Percentiles rank a stretch among this genome's conserved stretches.
Conservation (phyloP, 2,113 vertebrate genomes). For the Leptodactylus fuscus region DNA sequence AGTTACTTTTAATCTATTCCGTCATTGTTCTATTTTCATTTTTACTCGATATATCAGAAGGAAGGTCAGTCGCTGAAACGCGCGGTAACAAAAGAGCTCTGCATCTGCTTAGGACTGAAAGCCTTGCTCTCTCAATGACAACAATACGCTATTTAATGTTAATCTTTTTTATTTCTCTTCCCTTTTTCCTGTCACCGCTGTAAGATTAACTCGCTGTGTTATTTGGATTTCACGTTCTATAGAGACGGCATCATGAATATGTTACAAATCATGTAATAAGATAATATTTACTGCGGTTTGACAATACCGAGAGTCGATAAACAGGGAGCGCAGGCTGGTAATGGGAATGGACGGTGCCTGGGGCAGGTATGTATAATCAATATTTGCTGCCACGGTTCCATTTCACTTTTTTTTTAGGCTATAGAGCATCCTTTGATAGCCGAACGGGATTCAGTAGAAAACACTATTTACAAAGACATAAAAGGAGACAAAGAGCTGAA, state of each 20-base stretch:
- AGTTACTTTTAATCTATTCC: not conserved
- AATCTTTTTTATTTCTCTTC: not conserved
- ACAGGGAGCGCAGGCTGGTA: conserved; percentile 70
- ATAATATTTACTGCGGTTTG: conserved; percentile 66
- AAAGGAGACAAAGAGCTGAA: conserved; percentile 70
- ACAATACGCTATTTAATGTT: conserved; percentile 15
- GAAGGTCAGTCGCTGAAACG: conserved; percentile 17
- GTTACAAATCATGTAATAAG: conserved; percentile 70
- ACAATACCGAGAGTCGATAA: conserved; percentile 67
- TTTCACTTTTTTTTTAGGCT: conserved; percentile 71
- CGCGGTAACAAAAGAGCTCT: not conserved
- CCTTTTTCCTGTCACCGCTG: not conserved
- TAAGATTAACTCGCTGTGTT: conserved; percentile 48
- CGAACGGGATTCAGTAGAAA: conserved; percentile 68
- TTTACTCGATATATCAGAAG: not conserved
- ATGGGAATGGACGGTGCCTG: conserved; percentile 65
- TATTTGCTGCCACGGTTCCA: conserved; percentile 69
- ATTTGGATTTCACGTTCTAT: conserved; percentile 66
- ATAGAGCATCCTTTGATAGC: conserved; percentile 69
- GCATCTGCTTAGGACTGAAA: conserved; percentile 4
- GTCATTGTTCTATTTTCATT: not conserved
- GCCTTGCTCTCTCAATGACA: not conserved
- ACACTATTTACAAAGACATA: conserved; percentile 65
- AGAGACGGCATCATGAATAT: conserved; percentile 62
- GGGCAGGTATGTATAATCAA: conserved; percentile 66